Evolutionary conservation across 37 sponge, comb jelly and placozoan species (phyloP).

Genomic region (Bolinopsis microptera): DNA sequence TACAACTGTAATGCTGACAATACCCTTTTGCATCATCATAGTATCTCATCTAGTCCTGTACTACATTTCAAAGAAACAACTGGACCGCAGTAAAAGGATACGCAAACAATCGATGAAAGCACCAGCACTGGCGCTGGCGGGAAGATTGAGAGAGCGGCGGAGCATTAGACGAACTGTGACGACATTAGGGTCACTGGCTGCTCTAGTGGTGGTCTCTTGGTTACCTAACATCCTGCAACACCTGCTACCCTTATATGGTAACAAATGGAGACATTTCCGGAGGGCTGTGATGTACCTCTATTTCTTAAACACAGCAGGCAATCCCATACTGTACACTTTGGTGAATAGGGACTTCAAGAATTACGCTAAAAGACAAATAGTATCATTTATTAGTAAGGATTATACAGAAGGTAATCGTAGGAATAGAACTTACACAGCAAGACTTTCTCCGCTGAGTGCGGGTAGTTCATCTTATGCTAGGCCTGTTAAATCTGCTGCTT

Average conservation of each 20-base stretch:
- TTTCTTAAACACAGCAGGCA: conserved; percentile 45
- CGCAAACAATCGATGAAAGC: conserved; percentile 30
- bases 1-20: not conserved
- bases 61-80: not conserved
- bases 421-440: conserved; percentile 41
- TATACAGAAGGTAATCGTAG: not conserved
- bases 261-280: not conserved
- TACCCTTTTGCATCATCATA: not conserved
- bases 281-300: conserved; percentile 30
- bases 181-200: conserved; percentile 38
- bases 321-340: conserved; percentile 43
- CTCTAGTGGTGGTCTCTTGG: not conserved
- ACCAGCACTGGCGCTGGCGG: not conserved
- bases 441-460: not conserved
- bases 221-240: conserved; percentile 18
- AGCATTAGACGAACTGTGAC: not conserved
- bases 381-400: conserved; percentile 26
- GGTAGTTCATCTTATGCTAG: conserved; percentile 18
- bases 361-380: conserved; percentile 28
- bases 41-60: not conserved
- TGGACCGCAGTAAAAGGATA: not conserved
- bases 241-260: not conserved
- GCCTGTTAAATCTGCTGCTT: not conserved
- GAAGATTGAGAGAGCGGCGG: not conserved
- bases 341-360: conserved; percentile 57